Base-by-base conservation (phyloP, 2,113 vertebrate species). In the Thunnus maccoyii region DNA sequence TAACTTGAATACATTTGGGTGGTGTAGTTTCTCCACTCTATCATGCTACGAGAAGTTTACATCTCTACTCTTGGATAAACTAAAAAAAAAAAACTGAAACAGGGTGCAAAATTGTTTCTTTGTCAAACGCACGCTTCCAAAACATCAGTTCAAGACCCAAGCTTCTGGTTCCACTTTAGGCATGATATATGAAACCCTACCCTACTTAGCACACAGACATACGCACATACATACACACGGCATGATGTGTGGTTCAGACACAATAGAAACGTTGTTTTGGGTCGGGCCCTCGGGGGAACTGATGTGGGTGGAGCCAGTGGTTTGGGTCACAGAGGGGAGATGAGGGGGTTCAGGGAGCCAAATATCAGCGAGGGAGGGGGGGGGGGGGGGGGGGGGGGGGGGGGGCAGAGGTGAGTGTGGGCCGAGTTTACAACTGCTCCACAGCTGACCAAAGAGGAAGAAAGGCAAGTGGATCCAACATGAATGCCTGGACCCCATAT, bases 151-250 rank as follows among this genome's bases (percentile, higher is more conserved):
- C 86, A 91, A 68, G 76, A 84, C 85, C 85, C 58, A 16, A 27
- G 72, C 90, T 90, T 90, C 91, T 92, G 89, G 84, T 93, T 92
- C 89, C 89, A 92, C 89, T 94, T 92, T 86, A 91, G 84, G 22
- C 65, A 61, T 86, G 88, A 90, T 78, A 89, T 78, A 76, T 87
- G 88, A 93, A 83, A 88, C 89, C 80, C 22, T 56, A 71, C 27
- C 54, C 83, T 47, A 46, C 77, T 72, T 61, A 77, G 25, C 63
- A 75, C 71, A 65, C 73, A 61, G 30, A 70, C 18, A 78, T 17
- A 32, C 15, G 72, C 66, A 78, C 72, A 76, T 16, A 58, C 79
- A 30, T n/a, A 54, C 79, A 88, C 88, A 63, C 55, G 64, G 61
- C 44, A 3, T 27, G 2, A 85, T 75, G 67, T 91, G 87, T 82